phyloP scores from a whole-genome alignment of 1,140 invertebrate species.

The Holcopasites calliopsidis region DNA sequence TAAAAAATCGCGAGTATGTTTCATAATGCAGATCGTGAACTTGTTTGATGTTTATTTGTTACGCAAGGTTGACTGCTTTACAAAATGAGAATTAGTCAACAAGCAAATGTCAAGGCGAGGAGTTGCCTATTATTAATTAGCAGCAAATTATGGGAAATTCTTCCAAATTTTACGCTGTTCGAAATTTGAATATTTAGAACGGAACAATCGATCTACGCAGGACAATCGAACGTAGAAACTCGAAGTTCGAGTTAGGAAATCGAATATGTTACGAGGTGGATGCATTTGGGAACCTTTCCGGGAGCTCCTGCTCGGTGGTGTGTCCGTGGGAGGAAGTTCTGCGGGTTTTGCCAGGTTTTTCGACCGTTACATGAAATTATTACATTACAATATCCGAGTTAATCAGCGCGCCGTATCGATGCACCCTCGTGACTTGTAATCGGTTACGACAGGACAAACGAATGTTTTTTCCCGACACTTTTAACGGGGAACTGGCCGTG shows the following conservation, averaged over 20 bases:
- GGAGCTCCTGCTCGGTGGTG: constrained; percentile 30
- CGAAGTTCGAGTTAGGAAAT: constrained; percentile 33
- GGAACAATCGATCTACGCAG: background rate
- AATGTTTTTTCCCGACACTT: constrained; percentile 68
- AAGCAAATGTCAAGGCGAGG: no score
- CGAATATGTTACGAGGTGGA: background rate
- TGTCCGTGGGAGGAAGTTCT: constrained; percentile 17
- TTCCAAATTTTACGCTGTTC: background rate
- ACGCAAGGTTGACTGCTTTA: background rate
- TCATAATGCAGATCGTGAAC: background rate
- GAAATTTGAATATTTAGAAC: background rate
- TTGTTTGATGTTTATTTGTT: background rate
- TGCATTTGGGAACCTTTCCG: constrained; percentile 25
- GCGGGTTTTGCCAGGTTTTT: background rate
- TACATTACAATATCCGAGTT: background rate
- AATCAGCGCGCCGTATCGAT: background rate
- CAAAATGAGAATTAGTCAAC: no score
- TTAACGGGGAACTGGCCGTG: constrained; percentile 52
- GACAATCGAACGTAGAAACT: constrained; percentile 26
- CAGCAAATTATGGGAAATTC: no score
- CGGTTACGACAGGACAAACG: constrained; percentile 56
- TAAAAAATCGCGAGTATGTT: background rate
- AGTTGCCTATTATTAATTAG: no score
- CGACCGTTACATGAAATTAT: constrained; percentile 7
- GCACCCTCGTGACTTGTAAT: constrained; percentile 39